phyloP scores from a whole-genome alignment of 2,797 vertebrate species.

The Rallus crepitans region DNA sequence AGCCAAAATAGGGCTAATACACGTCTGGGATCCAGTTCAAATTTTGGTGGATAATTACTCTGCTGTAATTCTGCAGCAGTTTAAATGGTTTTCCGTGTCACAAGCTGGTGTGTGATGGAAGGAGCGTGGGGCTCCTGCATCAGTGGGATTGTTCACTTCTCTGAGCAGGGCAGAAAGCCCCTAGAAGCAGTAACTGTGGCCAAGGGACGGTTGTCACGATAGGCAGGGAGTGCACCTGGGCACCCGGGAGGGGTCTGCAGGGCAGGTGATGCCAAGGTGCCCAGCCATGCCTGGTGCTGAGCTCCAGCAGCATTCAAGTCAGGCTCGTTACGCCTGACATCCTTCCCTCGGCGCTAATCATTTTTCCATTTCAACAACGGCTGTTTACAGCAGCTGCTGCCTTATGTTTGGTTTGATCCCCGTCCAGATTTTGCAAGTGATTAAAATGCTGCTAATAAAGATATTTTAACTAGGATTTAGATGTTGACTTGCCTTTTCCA shows the following conservation, averaged over 20 bases:
- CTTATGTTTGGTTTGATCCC: slow-evolving; percentile 65
- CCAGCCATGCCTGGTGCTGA: neutral
- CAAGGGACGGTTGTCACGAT: fast-evolving
- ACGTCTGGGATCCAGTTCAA: neutral
- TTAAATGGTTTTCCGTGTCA: neutral
- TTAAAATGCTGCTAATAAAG: slow-evolving; percentile 75
- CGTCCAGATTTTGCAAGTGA: slow-evolving; percentile 68
- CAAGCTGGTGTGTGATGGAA: neutral
- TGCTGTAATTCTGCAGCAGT: neutral
- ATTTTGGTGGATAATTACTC: neutral
- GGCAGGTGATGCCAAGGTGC: fast-evolving
- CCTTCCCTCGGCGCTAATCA: slow-evolving; percentile 49
- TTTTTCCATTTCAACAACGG: slow-evolving; percentile 68
- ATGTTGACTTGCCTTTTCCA: slow-evolving; percentile 72
- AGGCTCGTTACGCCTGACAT: slow-evolving; percentile 26
- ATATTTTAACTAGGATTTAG: slow-evolving; percentile 61
- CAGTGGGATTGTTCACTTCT: neutral
- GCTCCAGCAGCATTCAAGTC: slow-evolving; percentile 1
- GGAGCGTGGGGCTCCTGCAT: neutral
- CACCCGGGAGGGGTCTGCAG: fast-evolving
- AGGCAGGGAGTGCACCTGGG: fast-evolving
- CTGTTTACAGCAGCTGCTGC: slow-evolving; percentile 72
- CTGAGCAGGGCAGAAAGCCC: neutral
- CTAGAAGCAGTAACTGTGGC: too few relatives aligned
- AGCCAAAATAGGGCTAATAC: neutral